Base-by-base conservation (phyloP, 2,888 invertebrate species). In the Galerucella calmariensis region DNA sequence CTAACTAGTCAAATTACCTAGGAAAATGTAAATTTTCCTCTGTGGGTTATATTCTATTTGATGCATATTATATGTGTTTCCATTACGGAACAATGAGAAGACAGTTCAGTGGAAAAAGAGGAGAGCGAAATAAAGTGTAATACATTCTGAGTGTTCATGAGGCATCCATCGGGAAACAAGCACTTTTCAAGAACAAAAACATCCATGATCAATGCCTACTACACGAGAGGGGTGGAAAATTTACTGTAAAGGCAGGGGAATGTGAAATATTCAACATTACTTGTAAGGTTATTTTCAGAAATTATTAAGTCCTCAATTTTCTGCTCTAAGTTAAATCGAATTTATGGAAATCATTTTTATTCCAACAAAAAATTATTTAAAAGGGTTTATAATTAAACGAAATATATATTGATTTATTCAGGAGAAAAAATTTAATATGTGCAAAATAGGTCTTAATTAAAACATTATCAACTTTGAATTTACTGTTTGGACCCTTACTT, bases 111-210 rank as follows among this genome's bases (percentile, higher is more conserved):
- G 72, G 59, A 44, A 59, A 76, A 73, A 77, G 76, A 73, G 74
- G 70, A 75, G 72, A 75, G 78, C 65, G 63, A 65, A 73, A 70
- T 75, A 75, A 74, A 56, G 67, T 67, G 53, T 67, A 65, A 44
- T 65, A 46, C 44, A 65, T 65, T 46, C 44, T 41, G 46, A 65
- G 63, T 76, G 75, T 74, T 77, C 71, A 72, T 75, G 72, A 72
- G 74, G 76, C 74, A 77, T 79, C 75, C 77, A 78, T 79, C 77
- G 77, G 77, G 77, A 77, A 78, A 78, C 75, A 68, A 79, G 79
- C 75, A 78, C 78, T 78, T 79, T 78, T 78, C 72, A 75, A 77
- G 77, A 78, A 78, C 78, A 77, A 77, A 77, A 77, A 77, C 75
- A 77, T 62, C 69, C 69, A 74, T 69, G 69, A 74, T 69, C 63